These are phyloP conservation scores for Netelia melanura DNA, from an alignment of 2,888 invertebrate genomes.

Conservation along the genomic window DNA sequence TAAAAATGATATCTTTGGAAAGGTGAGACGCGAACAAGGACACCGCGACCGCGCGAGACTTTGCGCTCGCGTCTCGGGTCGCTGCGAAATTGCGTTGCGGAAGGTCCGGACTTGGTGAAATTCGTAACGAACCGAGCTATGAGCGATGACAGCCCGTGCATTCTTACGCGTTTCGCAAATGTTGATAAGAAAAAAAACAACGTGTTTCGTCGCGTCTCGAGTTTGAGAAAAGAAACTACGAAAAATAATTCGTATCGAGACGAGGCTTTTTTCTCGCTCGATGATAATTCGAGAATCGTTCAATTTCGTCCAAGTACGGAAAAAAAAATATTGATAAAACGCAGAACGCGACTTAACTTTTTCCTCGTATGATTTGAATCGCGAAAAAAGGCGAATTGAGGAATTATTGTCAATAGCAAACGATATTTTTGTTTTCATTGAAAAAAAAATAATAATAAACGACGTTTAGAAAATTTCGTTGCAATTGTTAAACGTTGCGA, in stretches of 20 bases:
- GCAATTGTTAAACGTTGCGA: too few species aligned
- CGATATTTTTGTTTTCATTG: neutral
- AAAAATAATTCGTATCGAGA: too few species aligned
- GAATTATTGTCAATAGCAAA: neutral
- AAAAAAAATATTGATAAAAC: too few species aligned
- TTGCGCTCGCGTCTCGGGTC: slow-evolving; percentile 1
- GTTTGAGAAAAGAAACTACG: too few species aligned
- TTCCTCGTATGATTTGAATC: too few species aligned
- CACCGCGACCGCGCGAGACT: slow-evolving; percentile 21
- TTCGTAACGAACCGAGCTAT: neutral
- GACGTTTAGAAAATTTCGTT: too few species aligned
- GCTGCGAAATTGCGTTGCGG: slow-evolving; percentile 59
- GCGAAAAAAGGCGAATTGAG: neutral
- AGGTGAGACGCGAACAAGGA: slow-evolving; percentile 52
- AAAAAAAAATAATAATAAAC: too few species aligned
- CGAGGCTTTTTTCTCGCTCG: too few species aligned
- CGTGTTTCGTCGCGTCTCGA: too few species aligned
- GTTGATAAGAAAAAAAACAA: neutral
- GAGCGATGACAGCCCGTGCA: slow-evolving; percentile 16
- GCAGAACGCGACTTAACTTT: too few species aligned
- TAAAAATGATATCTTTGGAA: slow-evolving; percentile 56
- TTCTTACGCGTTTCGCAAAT: neutral
- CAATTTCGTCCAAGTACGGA: too few species aligned
- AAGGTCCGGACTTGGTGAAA: slow-evolving; percentile 60
- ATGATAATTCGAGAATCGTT: too few species aligned